Evolutionary conservation across 2,888 invertebrate genomes (phyloP).

Genomic region (Melanostoma mellinum): DNA sequence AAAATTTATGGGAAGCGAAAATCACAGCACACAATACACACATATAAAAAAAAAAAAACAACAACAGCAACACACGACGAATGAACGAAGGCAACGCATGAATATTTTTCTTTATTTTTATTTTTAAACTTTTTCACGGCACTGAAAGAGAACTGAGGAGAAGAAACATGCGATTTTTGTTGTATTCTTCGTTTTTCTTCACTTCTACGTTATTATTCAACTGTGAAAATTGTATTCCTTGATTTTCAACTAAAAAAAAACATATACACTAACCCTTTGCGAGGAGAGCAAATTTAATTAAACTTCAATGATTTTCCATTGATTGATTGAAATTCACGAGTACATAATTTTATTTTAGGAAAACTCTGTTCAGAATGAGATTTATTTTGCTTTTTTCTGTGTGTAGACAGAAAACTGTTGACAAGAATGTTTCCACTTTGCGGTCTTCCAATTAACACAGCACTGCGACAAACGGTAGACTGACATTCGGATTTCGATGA

Average conservation of each 20-base stretch:
- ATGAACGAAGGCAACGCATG: constrained; percentile 43
- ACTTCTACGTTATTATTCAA: constrained; percentile 51
- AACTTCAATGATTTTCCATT: constrained; percentile 55
- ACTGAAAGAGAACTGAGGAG: constrained; percentile 3
- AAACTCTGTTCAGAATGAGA: constrained; percentile 11
- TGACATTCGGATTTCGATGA: constrained; percentile 66
- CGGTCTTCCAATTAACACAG: constrained; percentile 66
- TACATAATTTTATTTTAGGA: constrained; percentile 33
- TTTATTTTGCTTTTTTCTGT: constrained; percentile 26
- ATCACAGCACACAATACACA: constrained; percentile 48
- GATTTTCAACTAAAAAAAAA: constrained; percentile 14
- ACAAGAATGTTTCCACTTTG: constrained; percentile 25
- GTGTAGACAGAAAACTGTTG: constrained; percentile 42
- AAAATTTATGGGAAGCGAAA: constrained; percentile 62
- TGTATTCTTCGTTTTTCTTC: constrained; percentile 30
- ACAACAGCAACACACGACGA: constrained; percentile 22
- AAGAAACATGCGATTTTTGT: constrained; percentile 50
- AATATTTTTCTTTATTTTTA: constrained; percentile 40
- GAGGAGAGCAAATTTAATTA: constrained; percentile 17
- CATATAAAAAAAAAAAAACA: constrained; percentile 27
- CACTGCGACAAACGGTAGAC: constrained; percentile 74
- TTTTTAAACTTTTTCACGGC: constrained; percentile 50
- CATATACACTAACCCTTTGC: constrained; percentile 44
- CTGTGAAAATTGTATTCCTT: constrained; percentile 68
- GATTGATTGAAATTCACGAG: constrained; percentile 58